These are phyloP conservation scores for Pseudocheirus occidentalis DNA, from an alignment of 2,797 vertebrate genomes.

Conservation along the genomic window DNA sequence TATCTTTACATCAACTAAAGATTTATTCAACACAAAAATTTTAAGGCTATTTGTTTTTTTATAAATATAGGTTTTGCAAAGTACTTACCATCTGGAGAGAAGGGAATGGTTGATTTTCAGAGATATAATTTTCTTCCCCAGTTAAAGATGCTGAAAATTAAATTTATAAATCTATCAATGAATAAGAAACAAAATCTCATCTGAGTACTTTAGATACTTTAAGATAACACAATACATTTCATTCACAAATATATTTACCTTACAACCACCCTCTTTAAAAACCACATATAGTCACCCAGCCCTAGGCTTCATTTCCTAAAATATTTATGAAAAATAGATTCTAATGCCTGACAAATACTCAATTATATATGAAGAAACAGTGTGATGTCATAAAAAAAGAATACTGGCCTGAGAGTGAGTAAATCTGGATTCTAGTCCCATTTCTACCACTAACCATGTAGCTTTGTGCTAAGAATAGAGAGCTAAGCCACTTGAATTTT, in stretches of 20 bases:
- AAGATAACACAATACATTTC: slow-evolving; percentile 9
- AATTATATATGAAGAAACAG: not conserved
- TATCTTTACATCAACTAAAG: slow-evolving; percentile 35
- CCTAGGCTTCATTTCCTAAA: not conserved
- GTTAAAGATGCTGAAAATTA: slow-evolving; percentile 87
- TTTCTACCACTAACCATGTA: not conserved
- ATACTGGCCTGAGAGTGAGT: not conserved
- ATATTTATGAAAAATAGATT: slow-evolving; percentile 22
- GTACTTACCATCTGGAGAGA: slow-evolving; percentile 92
- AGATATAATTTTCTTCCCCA: slow-evolving; percentile 90
- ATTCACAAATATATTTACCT: not conserved
- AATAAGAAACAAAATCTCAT: slow-evolving; percentile 37
- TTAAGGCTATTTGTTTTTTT: slow-evolving; percentile 31
- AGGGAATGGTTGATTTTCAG: slow-evolving; percentile 97
- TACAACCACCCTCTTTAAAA: not conserved
- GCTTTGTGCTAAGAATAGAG: not conserved
- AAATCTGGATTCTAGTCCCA: not conserved
- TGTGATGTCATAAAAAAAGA: not conserved
- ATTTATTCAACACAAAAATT: slow-evolving; percentile 44
- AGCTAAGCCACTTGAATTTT: not conserved
- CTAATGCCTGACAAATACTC: slow-evolving; percentile 7
- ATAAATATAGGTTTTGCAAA: slow-evolving; percentile 30
- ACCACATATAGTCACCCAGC: slow-evolving; percentile 20
- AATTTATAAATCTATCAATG: slow-evolving; percentile 68
- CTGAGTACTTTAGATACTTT: slow-evolving; percentile 23